phyloP scores from a whole-genome alignment of 1,140 invertebrate species.

The Pygmarrhopalites habei region DNA sequence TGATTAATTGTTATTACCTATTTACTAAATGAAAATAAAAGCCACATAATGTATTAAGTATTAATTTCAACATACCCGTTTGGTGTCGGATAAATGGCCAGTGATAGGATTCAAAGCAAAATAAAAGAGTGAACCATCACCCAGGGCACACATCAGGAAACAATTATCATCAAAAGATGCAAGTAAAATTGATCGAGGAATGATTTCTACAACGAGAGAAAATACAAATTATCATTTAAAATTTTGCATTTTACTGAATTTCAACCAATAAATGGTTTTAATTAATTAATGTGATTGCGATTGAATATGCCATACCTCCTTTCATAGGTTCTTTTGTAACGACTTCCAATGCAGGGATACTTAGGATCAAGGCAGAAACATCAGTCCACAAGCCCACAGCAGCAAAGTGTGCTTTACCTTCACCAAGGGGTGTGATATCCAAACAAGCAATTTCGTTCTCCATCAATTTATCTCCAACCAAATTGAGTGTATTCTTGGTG shows the following conservation, averaged over 20 bases:
- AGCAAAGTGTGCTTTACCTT: conserved; percentile 61
- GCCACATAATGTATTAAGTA: no score
- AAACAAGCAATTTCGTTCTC: conserved; percentile 93
- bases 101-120: conserved; percentile 70
- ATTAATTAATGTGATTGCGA: no score
- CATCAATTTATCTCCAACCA: conserved; percentile 59
- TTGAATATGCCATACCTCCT: no score
- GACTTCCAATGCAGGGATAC: conserved; percentile 67
- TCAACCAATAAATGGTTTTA: neutral
- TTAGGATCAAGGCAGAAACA: conserved; percentile 80
- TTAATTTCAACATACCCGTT: conserved; percentile 63
- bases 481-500: conserved; percentile 55
- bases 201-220: conserved; percentile 63
- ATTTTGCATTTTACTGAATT: neutral
- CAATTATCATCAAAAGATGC: conserved; percentile 86
- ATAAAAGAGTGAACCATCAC: conserved; percentile 97
- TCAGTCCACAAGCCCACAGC: conserved; percentile 96
- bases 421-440: conserved; percentile 75
- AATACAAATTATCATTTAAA: neutral
- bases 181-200: conserved; percentile 90
- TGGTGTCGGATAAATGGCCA: conserved; percentile 69
- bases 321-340: conserved; percentile 77
- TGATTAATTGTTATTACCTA: no score
- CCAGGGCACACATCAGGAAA: conserved; percentile 85
- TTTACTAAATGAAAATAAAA: neutral